Conservation (phyloP, 2,113 vertebrate species). For the Hippocampus comes region DNA sequence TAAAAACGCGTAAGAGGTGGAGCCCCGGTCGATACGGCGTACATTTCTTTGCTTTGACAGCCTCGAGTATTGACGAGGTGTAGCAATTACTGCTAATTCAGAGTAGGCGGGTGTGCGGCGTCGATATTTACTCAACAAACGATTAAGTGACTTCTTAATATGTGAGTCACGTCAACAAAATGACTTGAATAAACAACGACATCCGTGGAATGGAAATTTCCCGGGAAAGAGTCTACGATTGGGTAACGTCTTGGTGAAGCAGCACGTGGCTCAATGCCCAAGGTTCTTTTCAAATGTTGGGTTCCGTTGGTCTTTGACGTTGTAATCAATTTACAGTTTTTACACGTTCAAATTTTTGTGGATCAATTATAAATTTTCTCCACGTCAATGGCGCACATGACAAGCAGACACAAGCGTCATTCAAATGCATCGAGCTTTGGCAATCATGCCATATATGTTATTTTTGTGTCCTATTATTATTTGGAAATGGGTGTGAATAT, state of each 20-base stretch:
- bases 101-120: background rate
- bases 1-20: conserved; percentile 18
- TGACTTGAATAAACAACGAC: background rate
- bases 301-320: too few species aligned
- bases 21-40: conserved; percentile 32
- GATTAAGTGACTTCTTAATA: background rate
- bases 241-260: too few species aligned
- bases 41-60: conserved; percentile 35
- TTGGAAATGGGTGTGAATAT: background rate
- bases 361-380: too few species aligned
- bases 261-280: background rate
- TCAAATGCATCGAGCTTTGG: too few species aligned
- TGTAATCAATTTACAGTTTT: too few species aligned
- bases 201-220: background rate
- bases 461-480: too few species aligned
- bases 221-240: background rate
- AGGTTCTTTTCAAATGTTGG: background rate
- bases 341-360: too few species aligned
- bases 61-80: conserved; percentile 31
- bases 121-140: background rate
- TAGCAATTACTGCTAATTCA: conserved; percentile 5
- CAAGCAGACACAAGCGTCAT: too few species aligned
- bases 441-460: too few species aligned
- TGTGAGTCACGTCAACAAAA: background rate
- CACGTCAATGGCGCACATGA: too few species aligned